Evolutionary conservation across 2,113 vertebrate species (phyloP), one percentile per base, ranked within the genome.

Genomic region (Eubucco bourcierii): DNA sequence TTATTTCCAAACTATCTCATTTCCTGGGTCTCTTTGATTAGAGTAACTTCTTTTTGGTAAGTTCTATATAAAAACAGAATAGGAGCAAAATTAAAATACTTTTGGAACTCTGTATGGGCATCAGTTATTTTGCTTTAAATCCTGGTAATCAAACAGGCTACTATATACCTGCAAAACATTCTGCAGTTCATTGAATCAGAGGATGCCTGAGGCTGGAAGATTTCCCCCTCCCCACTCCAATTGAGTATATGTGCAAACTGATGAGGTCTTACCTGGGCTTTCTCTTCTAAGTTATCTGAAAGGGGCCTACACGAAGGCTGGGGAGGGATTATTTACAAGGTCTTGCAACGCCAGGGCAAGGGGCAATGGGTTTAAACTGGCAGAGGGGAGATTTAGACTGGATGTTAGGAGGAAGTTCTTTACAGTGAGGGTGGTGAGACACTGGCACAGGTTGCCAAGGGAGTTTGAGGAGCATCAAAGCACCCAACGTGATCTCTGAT

Each of bases 141-240:
- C 61, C n/a, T 78, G 25, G 9, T 15, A 44, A 34, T 34, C 6
- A 10, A 58, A 14, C 6, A 9, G n/a, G 46, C 12, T 52, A 24
- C 23, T 67, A 1, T 21, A 33, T 44, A 59, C 20, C 15, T 71
- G 41, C 52, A 59, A 50, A 60, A 5, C 24, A 6, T 31, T 67
- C 34, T 79, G 27, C 29, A 60, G 33, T 15, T 72, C 56, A 60
- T 16, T 59, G 37, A 85, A 74, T 65, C 21, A 17, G 18, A 70
- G 25, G 24, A 28, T 52, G 12, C 12, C 16, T 82, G 31, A 46
- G 28, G 2, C 9, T 3, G 1, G 19, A 88, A 82, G 27, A 7
- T 6, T 56, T 5, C 7, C 2, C 20, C 18, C 16, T 17, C 6
- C 13, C 6, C 11, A 18, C 12, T 7, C 24, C 9, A 23, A 1